phyloP scores from a whole-genome alignment of 2,888 invertebrate species.

The Sinohyriopsis cumingii region DNA sequence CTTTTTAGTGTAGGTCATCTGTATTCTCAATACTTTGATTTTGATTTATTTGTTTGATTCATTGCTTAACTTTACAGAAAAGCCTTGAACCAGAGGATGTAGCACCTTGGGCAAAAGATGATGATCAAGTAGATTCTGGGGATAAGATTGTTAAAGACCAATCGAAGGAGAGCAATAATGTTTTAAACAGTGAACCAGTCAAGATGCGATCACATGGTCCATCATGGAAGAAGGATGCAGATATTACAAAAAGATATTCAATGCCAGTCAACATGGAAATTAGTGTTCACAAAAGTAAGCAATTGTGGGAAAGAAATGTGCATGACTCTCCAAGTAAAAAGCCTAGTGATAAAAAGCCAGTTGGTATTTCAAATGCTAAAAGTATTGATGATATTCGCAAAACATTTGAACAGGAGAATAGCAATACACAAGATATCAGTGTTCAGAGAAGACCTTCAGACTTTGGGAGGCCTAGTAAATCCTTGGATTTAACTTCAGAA shows the following conservation, averaged over 20 bases:
- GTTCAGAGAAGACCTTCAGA: constrained; percentile 19
- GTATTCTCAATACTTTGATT: too few relatives aligned
- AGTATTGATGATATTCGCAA: constrained; percentile 35
- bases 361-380: constrained; percentile 21
- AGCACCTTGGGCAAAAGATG: constrained; percentile 50
- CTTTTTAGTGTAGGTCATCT: too few relatives aligned
- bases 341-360: constrained; percentile 20
- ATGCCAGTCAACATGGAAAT: too few relatives aligned
- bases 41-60: too few relatives aligned
- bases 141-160: constrained; percentile 39
- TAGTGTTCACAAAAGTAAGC: constrained; percentile 6
- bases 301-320: constrained; percentile 29
- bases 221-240: too few relatives aligned
- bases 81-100: constrained; percentile 25
- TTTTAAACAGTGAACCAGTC: constrained; percentile 12
- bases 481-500: constrained; percentile 4
- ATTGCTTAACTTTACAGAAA: background rate
- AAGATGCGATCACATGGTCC: too few relatives aligned
- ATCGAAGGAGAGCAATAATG: constrained; percentile 39
- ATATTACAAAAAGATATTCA: too few relatives aligned
- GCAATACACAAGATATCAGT: constrained; percentile 23
- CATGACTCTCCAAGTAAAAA: constrained; percentile 27
- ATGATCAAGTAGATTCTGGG: constrained; percentile 39
- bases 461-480: constrained; percentile 8
- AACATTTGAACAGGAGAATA: constrained; percentile 39